These are phyloP conservation scores for Magallana gigas DNA, from an alignment of 1,140 invertebrate species.

Conservation along the genomic window DNA sequence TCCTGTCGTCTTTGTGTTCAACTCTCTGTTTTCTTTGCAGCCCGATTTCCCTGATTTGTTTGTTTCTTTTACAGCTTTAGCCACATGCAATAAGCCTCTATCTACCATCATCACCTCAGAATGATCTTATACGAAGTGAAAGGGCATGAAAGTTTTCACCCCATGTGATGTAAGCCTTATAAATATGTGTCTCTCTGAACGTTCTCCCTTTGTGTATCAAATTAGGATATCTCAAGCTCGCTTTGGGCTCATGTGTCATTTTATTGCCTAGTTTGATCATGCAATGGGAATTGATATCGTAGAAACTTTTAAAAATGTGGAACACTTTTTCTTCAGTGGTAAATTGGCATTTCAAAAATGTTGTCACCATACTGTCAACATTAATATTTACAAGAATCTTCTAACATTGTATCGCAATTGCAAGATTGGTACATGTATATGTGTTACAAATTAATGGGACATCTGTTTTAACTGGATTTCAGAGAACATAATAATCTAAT, in stretches of 20 bases:
- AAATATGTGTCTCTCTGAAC: neutral
- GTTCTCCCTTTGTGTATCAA: neutral
- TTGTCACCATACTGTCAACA: neutral
- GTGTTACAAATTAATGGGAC: no score
- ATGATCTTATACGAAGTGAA: neutral
- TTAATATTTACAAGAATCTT: no score
- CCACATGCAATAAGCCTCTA: neutral
- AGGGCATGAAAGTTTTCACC: constrained; percentile 6
- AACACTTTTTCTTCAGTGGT: neutral
- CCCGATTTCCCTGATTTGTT: neutral
- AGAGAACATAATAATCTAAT: no score
- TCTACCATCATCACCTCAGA: neutral
- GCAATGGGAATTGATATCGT: neutral
- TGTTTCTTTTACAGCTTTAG: constrained; percentile 30
- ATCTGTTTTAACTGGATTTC: no score
- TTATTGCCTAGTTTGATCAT: constrained; percentile 13
- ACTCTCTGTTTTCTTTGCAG: neutral
- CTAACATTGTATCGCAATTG: no score
- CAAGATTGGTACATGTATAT: no score
- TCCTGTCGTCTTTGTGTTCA: neutral
- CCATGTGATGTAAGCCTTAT: neutral
- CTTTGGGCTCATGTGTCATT: neutral
- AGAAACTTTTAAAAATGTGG: neutral
- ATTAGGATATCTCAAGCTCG: neutral
- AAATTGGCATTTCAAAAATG: neutral